Conservation (phyloP, 2,888 invertebrate species). For the Tachina fera region DNA sequence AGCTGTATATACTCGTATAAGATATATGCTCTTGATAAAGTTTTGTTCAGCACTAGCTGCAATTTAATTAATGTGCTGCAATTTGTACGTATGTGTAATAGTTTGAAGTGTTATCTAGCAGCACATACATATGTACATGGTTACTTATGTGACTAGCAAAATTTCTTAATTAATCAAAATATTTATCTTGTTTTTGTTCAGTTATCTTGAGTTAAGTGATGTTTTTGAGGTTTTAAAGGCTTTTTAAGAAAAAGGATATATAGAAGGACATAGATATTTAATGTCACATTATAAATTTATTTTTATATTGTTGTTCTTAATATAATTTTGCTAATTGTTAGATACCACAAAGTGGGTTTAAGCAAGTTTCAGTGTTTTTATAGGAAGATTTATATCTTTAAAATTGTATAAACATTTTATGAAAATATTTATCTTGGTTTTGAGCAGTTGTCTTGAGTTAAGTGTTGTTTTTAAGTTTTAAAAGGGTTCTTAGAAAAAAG, state of each 20-base stretch:
- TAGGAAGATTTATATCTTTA: neutral
- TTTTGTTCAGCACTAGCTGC: neutral
- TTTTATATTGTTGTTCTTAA: neutral
- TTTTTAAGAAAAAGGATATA: neutral
- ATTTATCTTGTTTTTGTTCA: conserved; percentile 20
- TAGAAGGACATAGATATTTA: neutral
- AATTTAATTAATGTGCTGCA: conserved; percentile 34
- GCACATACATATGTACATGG: neutral
- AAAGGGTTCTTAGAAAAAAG: neutral
- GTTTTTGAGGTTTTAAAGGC: neutral
- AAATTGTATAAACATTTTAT: neutral
- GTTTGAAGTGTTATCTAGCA: neutral
- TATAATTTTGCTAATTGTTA: neutral
- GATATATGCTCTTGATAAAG: neutral
- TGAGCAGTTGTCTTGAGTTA: conserved; percentile 1
- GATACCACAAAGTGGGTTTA: neutral
- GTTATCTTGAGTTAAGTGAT: neutral
- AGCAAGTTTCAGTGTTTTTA: neutral
- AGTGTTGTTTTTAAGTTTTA: neutral
- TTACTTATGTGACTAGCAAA: neutral
- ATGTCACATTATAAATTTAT: neutral
- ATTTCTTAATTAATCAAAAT: conserved; percentile 51
- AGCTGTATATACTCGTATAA: neutral
- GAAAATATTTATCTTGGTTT: conserved; percentile 33
- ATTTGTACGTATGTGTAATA: neutral